Evolutionary conservation across 1,140 invertebrate species (phyloP).

Genomic region (Cydia pomonella): DNA sequence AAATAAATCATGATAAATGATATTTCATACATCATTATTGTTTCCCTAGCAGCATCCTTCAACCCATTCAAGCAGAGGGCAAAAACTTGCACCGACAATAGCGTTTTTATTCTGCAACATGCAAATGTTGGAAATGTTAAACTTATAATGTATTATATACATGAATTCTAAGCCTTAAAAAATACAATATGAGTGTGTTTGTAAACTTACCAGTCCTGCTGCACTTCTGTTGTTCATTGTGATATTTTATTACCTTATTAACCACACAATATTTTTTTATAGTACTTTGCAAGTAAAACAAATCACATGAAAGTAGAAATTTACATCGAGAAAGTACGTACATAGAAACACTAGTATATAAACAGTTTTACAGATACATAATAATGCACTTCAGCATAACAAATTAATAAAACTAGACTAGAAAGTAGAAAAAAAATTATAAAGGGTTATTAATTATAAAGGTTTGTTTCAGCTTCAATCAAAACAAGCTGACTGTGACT

Average conservation of each 20-base stretch:
- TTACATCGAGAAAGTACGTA: neutral
- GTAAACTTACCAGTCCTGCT: constrained; percentile 59
- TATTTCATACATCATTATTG: neutral
- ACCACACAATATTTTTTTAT: neutral
- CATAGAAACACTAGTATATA: too few species aligned
- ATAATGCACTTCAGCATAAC: too few species aligned
- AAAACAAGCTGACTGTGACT: too few species aligned
- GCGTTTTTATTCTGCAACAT: neutral
- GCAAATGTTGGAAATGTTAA: neutral
- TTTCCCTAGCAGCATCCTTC: neutral
- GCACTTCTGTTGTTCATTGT: constrained; percentile 58
- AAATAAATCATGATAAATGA: neutral
- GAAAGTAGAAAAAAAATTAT: too few species aligned
- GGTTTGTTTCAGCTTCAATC: too few species aligned
- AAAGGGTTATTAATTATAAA: too few species aligned
- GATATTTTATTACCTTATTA: neutral
- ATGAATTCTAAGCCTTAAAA: neutral
- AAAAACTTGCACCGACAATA: neutral
- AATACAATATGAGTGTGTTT: neutral
- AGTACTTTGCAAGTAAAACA: neutral
- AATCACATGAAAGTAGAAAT: neutral
- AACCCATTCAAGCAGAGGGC: neutral
- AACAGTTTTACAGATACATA: too few species aligned
- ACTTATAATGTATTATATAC: neutral
- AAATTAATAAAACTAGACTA: too few species aligned